Base-by-base conservation (phyloP, 1,140 invertebrate species). In the Latrodectus geometricus region DNA sequence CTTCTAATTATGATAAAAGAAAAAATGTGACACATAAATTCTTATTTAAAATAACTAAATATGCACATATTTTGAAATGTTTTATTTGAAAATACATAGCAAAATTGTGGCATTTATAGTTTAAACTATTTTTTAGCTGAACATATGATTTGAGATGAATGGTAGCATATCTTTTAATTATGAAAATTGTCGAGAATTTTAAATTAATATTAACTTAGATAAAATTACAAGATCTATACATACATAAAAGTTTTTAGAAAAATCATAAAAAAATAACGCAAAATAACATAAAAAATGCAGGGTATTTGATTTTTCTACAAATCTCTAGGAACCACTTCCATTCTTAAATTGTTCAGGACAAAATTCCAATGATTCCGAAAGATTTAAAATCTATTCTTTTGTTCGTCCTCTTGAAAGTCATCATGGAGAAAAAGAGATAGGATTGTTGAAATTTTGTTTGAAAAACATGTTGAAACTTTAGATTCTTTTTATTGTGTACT, bases 331-430 rank as follows among this genome's bases (percentile, higher is more conserved):
- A 66, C 66, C 20, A 70, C 70, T 81, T 81, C 79, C 79, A 81
- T 81, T 56, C 66, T 66, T 50, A 81, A 81, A 81, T 81, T 72
- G 66, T 56, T 81, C 79, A n/a, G 35, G 66, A 79, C 77, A 61
- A 69, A 49, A 68, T 61, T 35, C 65, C 66, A 50, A 69, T 21
- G 17, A 76, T 56, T 76, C 52, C 52, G 56, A 81, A 70, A 81
- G 79, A 81, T 56, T 81, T 81, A 56, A 72, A 72, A 81, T 21
- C 50, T 48, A 70, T 70, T 81, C 79, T 78, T 48, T 21, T 48
- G 56, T 61, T 54, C 61, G 21, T 49, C 61, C 66, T 66, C 52
- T 65, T 21, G 76, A 66, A 61, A 61, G 20, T 15, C 5, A 20
- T 15, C 15, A 20, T 49, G 21, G 21, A 14, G 54, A 54, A 52